Percentiles rank a stretch among this genome's conserved stretches.
Evolutionary conservation across 2,113 vertebrate species (phyloP).

Genomic region (Oncorhynchus keta): DNA sequence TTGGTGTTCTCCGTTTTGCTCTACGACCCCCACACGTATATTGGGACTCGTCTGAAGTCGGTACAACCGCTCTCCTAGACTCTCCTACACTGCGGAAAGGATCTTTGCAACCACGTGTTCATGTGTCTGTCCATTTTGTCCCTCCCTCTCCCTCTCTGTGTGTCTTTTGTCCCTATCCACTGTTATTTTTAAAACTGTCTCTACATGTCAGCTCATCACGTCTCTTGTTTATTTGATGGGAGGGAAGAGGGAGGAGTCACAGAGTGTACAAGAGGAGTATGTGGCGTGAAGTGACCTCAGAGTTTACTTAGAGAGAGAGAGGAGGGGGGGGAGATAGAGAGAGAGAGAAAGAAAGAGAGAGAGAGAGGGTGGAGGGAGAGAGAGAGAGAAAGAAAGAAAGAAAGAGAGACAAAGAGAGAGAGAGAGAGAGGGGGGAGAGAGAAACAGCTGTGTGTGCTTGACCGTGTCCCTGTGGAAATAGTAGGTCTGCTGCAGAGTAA

Average conservation of each 20-base stretch:
- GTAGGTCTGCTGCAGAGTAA: constrained; percentile 21
- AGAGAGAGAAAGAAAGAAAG: no score
- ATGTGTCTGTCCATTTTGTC: no score
- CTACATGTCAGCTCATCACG: neutral
- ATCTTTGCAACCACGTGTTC: neutral
- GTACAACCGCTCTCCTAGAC: no score
- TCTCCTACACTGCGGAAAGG: constrained; percentile 6
- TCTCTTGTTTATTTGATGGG: constrained; percentile 24
- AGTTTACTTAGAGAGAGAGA: constrained; percentile 2
- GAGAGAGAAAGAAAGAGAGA: neutral
- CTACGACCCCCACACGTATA: no score
- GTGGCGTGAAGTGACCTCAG: constrained; percentile 38
- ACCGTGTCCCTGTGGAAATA: constrained; percentile 27
- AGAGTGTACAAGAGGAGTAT: neutral
- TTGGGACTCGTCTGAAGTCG: no score
- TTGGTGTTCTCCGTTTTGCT: no score
- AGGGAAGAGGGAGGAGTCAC: neutral
- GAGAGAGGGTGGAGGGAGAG: no score
- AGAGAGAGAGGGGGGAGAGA: no score
- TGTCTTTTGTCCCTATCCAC: neutral
- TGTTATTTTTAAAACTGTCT: no score
- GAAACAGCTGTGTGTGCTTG: constrained; percentile 37
- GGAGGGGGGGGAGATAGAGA: no score
- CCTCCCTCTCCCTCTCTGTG: neutral
- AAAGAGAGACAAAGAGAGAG: no score